Base-by-base conservation (phyloP, 1,140 invertebrate species). In the Chlorops oryzae region DNA sequence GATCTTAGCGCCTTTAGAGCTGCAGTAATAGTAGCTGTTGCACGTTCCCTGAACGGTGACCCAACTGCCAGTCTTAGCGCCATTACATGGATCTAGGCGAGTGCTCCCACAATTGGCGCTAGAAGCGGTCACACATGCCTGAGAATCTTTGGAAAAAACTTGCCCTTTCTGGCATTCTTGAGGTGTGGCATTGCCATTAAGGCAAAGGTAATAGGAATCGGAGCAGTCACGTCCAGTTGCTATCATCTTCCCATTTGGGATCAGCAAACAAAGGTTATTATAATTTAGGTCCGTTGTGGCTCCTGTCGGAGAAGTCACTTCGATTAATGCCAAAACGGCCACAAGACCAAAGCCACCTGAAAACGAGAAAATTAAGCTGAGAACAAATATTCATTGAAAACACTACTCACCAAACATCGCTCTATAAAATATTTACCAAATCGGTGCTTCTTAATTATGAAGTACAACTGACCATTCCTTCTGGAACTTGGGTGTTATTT, bases 21-120 rank as follows among this genome's bases (percentile, higher is more conserved):
- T 20, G 44, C 61, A 62, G 41, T 62, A 62, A 18, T 44, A 62
- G 20, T 56, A 62, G 34, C 42, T 46, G 32, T 40, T 37, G 34
- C 61, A 62, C 35, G 59, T 49, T 13, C 34, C 17, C 6, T 32
- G 34, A 1, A 54, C 45, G 0, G 52, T 4, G 5, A 43, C 50
- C 6, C 52, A 62, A 37, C 34, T 20, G 15, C 59, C 59, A 15
- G 54, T 34, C 0, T 43, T n/a, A 38, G 44, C 37, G 35, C 52
- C 52, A 12, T 3, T 6, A 17, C 61, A 62, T 13, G 61, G 57
- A 21, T 34, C 12, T 23, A 40, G 21, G 9, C 15, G 28, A n/a
- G n/a, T n/a, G 15, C 28, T 32, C 7, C 17, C 39, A 40, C 61
- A 62, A 22, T 55, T 40, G 17, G 55, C 50, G n/a, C 40, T 25